A percentile compares a stretch with the other conserved stretches of the same genome.
Evolutionary conservation across 2,113 vertebrate genomes (phyloP).

Genomic region (Turdus rufiventris): DNA sequence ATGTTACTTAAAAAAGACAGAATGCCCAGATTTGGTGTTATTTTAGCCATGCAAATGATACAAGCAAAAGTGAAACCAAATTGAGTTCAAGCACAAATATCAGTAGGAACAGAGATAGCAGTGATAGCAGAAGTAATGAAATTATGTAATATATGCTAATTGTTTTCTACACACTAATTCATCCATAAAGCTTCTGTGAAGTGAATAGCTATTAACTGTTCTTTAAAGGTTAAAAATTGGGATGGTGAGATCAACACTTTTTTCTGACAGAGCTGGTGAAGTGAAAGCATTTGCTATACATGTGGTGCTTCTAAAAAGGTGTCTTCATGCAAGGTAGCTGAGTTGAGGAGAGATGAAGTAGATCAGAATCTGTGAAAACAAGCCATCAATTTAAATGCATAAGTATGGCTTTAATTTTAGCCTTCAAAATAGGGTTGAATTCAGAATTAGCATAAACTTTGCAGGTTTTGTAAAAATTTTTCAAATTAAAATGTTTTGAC

Average conservation of each 20-base stretch:
- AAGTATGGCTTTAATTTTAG: neutral
- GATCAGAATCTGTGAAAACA: neutral
- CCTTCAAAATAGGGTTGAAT: neutral
- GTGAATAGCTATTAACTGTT: neutral
- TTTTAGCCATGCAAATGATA: neutral
- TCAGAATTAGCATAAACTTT: neutral
- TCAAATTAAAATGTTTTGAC: neutral
- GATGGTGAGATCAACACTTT: neutral
- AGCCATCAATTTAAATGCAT: neutral
- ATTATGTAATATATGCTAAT: slow-evolving; percentile 27
- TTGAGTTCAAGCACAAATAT: neutral
- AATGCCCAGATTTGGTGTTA: neutral
- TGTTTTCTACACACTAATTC: slow-evolving; percentile 9
- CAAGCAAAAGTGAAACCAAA: neutral
- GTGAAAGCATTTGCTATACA: neutral
- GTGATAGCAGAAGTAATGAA: slow-evolving; percentile 35
- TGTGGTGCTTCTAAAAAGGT: neutral
- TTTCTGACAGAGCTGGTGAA: neutral
- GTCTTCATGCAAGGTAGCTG: neutral
- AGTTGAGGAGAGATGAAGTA: neutral
- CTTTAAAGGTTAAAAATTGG: neutral
- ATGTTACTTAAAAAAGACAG: neutral
- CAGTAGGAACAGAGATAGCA: neutral
- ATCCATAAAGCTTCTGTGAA: neutral
- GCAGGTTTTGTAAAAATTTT: neutral